Conservation (phyloP, 2,888 invertebrate species). For the Cheilosia vernalis region DNA sequence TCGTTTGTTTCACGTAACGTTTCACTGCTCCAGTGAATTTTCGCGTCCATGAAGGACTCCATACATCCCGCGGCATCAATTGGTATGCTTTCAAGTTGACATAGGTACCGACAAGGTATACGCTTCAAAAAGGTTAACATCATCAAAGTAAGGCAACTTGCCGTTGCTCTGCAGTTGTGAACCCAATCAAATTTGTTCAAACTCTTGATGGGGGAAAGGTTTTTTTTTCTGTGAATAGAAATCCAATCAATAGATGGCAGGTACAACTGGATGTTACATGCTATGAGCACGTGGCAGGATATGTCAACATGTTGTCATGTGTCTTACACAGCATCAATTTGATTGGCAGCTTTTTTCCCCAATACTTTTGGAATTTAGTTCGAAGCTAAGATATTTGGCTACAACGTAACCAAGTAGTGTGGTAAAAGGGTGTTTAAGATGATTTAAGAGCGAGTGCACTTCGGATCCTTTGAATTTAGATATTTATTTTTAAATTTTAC, state of each 20-base stretch:
- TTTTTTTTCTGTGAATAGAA: conserved; percentile 31
- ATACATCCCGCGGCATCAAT: conserved; percentile 21
- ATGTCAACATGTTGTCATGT: conserved; percentile 20
- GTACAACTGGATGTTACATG: conserved; percentile 19
- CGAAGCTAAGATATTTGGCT: background rate
- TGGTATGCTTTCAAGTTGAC: conserved; percentile 32
- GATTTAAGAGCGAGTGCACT: no score
- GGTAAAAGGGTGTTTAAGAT: no score
- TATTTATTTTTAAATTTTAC: no score
- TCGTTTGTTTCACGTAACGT: background rate
- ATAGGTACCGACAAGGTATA: conserved; percentile 10
- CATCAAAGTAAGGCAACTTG: conserved; percentile 18
- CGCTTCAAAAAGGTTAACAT: conserved; percentile 14
- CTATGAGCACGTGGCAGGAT: background rate
- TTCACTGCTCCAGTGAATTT: conserved; percentile 1
- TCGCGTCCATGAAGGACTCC: background rate
- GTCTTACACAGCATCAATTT: conserved; percentile 23
- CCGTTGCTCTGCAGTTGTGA: conserved; percentile 9
- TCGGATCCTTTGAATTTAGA: no score
- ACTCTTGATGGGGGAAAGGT: conserved; percentile 13
- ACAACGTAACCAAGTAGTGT: no score
- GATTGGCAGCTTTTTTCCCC: background rate
- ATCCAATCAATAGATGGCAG: conserved; percentile 54
- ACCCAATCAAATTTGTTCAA: conserved; percentile 52
- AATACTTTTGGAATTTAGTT: background rate